phyloP scores from a whole-genome alignment of 2,797 vertebrate genomes.

The Halcyon smyrnensis region DNA sequence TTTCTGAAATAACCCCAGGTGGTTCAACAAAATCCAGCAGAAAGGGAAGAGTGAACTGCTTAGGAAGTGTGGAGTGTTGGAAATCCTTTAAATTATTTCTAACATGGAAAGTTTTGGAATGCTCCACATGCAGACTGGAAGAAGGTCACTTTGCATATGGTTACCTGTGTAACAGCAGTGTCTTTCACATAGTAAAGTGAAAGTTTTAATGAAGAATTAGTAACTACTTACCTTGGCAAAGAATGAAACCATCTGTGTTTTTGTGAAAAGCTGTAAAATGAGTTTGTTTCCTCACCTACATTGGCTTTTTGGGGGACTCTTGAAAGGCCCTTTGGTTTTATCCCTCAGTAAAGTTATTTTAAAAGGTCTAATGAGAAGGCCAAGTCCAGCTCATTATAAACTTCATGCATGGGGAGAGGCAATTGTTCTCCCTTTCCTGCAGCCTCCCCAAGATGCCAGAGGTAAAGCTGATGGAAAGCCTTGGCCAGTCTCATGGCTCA shows the following conservation, averaged over 20 bases:
- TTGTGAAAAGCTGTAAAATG: neutral
- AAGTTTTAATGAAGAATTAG: slow-evolving; percentile 30
- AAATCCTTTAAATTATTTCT: slow-evolving; percentile 1
- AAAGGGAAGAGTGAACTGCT: neutral
- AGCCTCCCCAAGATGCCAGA: neutral
- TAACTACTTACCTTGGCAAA: neutral
- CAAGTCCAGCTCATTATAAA: neutral
- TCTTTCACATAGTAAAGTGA: neutral
- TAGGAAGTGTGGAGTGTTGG: neutral
- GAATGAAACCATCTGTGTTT: slow-evolving; percentile 4
- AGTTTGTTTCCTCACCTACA: neutral
- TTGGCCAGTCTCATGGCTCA: neutral
- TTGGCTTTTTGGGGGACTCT: neutral
- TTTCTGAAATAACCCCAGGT: neutral
- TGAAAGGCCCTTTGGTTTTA: neutral
- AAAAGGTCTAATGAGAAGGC: neutral
- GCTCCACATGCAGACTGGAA: neutral
- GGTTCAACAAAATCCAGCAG: neutral
- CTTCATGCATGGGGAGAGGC: accelerated
- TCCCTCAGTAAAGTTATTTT: neutral
- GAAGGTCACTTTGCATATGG: neutral
- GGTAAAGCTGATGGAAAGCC: neutral
- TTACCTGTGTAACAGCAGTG: neutral
- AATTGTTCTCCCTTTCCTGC: neutral
- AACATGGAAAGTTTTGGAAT: neutral